These are phyloP conservation scores for Myzus persicae DNA, from an alignment of 1,140 invertebrate genomes.

Conservation along the genomic window DNA sequence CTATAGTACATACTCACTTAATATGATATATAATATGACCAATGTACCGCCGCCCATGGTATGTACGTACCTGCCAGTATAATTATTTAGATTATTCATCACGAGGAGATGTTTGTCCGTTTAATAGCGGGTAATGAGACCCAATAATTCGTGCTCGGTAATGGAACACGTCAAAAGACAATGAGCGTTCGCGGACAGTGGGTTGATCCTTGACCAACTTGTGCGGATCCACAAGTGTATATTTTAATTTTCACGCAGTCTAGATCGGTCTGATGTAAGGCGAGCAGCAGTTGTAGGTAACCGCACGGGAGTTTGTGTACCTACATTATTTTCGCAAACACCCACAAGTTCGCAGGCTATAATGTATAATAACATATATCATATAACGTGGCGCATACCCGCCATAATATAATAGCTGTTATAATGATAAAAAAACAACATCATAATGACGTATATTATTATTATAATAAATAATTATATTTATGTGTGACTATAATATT, in stretches of 20 bases:
- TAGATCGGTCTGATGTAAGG: not conserved
- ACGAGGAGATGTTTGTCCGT: not conserved
- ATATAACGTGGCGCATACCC: not conserved
- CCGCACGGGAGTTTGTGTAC: not conserved
- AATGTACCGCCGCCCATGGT: not conserved
- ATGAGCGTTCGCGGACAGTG: not conserved
- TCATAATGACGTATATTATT: slow-evolving; percentile 10
- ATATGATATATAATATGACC: not conserved
- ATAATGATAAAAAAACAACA: not conserved
- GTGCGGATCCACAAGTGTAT: not conserved
- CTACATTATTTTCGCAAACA: not conserved
- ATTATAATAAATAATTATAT: not conserved
- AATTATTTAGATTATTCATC: slow-evolving; percentile 19
- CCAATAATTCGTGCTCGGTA: not conserved
- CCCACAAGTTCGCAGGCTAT: not conserved
- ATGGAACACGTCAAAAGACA: slow-evolving; percentile 12
- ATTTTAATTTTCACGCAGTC: not conserved
- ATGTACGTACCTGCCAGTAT: not conserved
- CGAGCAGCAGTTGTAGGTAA: no score
- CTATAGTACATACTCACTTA: no score
- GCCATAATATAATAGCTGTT: not conserved
- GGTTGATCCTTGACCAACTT: slow-evolving; percentile 13
- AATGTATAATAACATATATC: not conserved
- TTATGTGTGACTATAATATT: not conserved
- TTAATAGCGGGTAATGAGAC: not conserved